phyloP scores from a whole-genome alignment of 2,113 vertebrate genomes.

The Ranitomeya imitator region DNA sequence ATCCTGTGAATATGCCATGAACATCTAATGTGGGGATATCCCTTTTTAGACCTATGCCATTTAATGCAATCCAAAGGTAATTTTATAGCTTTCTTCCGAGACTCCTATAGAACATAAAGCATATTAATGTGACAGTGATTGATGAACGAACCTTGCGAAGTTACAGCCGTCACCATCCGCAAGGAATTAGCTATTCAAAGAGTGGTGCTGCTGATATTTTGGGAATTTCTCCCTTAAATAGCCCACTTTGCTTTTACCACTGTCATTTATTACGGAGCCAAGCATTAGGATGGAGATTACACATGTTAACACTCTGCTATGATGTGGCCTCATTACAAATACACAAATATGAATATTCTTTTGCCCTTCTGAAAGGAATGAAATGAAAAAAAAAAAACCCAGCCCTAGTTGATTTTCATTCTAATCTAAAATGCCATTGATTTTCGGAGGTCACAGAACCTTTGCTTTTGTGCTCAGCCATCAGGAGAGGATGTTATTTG shows the following conservation, averaged over 20 bases:
- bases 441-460: slow-evolving; percentile 34
- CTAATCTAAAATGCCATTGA: slow-evolving; percentile 36
- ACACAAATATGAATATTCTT: not conserved
- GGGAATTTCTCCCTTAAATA: not conserved
- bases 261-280: not conserved
- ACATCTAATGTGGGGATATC: too few relatives aligned
- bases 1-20: too few relatives aligned
- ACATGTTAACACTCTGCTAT: not conserved
- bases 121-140: not conserved
- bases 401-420: not conserved
- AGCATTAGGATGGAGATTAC: not conserved
- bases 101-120: not conserved
- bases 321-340: not conserved
- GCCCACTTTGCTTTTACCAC: not conserved
- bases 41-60: not conserved
- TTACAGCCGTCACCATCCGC: not conserved
- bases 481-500: slow-evolving; percentile 54
- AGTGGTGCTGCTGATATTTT: not conserved
- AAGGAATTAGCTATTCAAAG: not conserved
- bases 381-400: not conserved
- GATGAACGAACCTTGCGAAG: not conserved
- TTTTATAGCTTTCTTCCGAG: not conserved
- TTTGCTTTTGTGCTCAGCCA: slow-evolving; percentile 48
- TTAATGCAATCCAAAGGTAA: not conserved
- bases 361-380: not conserved